phyloP scores from a whole-genome alignment of 1,140 invertebrate genomes.

The Neotoxoptera formosana region DNA sequence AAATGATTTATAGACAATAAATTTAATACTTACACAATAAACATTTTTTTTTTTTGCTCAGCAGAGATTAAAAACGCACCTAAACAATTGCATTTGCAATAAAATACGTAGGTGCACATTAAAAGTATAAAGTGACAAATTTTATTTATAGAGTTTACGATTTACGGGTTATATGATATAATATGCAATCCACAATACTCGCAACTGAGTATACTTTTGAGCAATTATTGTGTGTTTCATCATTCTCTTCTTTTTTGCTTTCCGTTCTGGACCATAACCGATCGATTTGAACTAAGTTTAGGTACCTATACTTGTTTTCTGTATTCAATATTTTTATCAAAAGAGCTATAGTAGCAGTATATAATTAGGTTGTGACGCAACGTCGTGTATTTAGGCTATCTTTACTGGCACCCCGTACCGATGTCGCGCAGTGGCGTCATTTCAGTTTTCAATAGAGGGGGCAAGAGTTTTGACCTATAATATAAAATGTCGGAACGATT shows the following conservation, averaged over 20 bases:
- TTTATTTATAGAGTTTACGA: background rate
- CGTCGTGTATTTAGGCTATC: no score
- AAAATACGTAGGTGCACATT: background rate
- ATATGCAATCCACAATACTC: background rate
- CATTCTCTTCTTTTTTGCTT: background rate
- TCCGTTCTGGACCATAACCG: background rate
- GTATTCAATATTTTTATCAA: no score
- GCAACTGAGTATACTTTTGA: background rate
- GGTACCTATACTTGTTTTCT: no score
- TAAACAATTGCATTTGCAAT: background rate
- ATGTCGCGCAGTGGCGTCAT: no score
- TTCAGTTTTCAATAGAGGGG: no score
- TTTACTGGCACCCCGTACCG: no score
- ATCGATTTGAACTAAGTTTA: no score
- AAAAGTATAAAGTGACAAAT: background rate
- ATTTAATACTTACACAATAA: background rate
- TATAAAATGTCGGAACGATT: no score
- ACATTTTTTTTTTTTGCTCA: background rate
- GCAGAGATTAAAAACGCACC: background rate
- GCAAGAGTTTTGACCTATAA: no score
- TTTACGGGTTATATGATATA: background rate
- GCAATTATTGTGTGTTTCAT: background rate
- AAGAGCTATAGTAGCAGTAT: no score
- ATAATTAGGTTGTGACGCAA: no score
- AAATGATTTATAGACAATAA: background rate